A percentile compares a stretch with the other conserved stretches of the same genome.
Evolutionary conservation across 1,140 invertebrate genomes (phyloP).

Genomic region (Drosophila yakuba): DNA sequence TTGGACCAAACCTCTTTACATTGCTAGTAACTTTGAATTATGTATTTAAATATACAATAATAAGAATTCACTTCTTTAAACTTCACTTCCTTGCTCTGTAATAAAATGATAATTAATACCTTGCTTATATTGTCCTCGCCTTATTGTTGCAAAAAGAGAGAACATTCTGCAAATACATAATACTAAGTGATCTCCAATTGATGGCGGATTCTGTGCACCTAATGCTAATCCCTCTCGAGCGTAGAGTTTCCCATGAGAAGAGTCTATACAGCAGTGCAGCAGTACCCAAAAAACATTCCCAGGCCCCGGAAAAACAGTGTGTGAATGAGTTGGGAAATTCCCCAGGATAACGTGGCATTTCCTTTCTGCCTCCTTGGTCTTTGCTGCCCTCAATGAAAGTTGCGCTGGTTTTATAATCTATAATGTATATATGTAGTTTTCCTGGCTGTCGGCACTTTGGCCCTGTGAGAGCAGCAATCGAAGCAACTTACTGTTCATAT

Average conservation of each 20-base stretch:
- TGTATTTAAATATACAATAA: too few relatives aligned
- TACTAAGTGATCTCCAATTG: constrained; percentile 39
- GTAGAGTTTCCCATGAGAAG: constrained; percentile 39
- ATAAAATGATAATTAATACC: too few relatives aligned
- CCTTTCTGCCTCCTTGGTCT: background rate
- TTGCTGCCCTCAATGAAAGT: constrained; percentile 64
- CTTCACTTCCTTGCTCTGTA: too few relatives aligned
- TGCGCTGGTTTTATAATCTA: constrained; percentile 14
- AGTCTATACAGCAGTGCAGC: constrained; percentile 41
- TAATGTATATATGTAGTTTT: background rate
- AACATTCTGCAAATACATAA: constrained; percentile 7
- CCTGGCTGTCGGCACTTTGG: constrained; percentile 55
- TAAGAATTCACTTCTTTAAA: too few relatives aligned
- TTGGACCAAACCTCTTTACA: too few relatives aligned
- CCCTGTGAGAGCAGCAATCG: constrained; percentile 32
- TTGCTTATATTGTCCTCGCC: background rate
- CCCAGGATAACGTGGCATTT: constrained; percentile 39
- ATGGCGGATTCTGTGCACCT: constrained; percentile 19
- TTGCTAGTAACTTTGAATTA: too few relatives aligned
- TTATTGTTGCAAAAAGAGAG: background rate
- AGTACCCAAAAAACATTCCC: constrained; percentile 29
- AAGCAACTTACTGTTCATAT: constrained; percentile 37
- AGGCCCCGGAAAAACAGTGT: constrained; percentile 15
- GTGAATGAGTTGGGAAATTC: constrained; percentile 29
- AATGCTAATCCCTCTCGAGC: constrained; percentile 40